phyloP scores from a whole-genome alignment of 2,113 vertebrate genomes.

The Lophius piscatorius region DNA sequence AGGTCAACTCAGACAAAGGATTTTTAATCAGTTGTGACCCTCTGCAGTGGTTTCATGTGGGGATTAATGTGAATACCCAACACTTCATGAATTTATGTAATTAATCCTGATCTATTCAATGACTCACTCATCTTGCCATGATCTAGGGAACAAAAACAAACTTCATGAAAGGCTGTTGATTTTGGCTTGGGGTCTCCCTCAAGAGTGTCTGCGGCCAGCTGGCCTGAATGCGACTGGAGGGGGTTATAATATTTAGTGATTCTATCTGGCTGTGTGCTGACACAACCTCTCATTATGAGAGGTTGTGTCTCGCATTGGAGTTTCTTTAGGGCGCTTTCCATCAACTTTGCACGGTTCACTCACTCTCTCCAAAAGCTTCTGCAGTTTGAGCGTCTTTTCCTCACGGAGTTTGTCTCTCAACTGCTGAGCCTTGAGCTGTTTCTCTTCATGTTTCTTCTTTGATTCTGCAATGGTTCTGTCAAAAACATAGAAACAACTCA shows the following conservation, averaged over 20 bases:
- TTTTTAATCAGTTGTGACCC: conserved; percentile 31
- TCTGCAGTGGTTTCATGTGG: conserved; percentile 12
- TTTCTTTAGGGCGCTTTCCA: conserved; percentile 47
- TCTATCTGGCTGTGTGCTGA: conserved; percentile 65
- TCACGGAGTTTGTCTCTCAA: conserved; percentile 96
- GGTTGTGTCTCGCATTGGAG: conserved; percentile 23
- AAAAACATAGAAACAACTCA: conserved; percentile 59
- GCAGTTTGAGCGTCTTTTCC: conserved; percentile 96
- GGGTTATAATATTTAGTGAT: conserved; percentile 68
- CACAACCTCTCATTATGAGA: conserved; percentile 58
- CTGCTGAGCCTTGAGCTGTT: conserved; percentile 99
- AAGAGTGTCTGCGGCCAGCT: conserved; percentile 61
- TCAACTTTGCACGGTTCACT: conserved; percentile 62
- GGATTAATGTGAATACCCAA: conserved; percentile 57
- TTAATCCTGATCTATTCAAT: conserved; percentile 65
- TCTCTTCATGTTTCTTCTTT: conserved; percentile 99
- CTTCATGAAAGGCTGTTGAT: conserved; percentile 70
- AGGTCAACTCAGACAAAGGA: conserved; percentile 28
- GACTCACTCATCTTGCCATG: conserved; percentile 52
- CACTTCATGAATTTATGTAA: conserved; percentile 66
- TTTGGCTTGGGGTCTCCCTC: conserved; percentile 65
- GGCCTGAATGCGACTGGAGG: conserved; percentile 48
- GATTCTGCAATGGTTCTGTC: conserved; percentile 98
- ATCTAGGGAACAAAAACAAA: conserved; percentile 68
- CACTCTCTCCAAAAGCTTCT: conserved; percentile 97